Percentiles rank a stretch among this genome's conserved stretches.
Evolutionary conservation across 2,797 vertebrate species (phyloP).

Genomic region (Sternotherus odoratus): DNA sequence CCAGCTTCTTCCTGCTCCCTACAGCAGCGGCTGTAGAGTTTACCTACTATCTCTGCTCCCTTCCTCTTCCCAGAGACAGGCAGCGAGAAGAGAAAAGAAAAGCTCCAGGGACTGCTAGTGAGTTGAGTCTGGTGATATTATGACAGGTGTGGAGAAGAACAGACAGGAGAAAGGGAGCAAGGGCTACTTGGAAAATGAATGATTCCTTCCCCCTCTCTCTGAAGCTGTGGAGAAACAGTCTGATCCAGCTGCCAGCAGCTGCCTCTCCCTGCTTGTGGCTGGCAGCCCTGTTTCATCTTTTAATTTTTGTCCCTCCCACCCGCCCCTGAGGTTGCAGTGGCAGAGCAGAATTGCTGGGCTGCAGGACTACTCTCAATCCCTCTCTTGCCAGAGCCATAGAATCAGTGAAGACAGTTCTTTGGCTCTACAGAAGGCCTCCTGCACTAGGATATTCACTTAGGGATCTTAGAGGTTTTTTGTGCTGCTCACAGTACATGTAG

Average conservation of each 20-base stretch:
- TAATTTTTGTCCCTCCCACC: neutral
- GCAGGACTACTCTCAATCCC: neutral
- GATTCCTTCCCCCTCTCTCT: neutral
- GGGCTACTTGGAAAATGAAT: neutral
- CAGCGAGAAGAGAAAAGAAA: neutral
- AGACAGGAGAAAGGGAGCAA: neutral
- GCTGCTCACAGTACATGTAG: neutral
- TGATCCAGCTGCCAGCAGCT: neutral
- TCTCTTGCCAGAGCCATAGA: neutral
- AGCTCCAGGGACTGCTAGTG: accelerated
- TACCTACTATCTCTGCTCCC: neutral
- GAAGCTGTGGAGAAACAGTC: neutral
- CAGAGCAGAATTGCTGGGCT: neutral
- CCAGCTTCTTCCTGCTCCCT: neutral
- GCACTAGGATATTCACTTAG: neutral
- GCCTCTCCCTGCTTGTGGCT: neutral
- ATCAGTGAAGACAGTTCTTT: accelerated
- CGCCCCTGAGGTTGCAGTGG: constrained; percentile 8
- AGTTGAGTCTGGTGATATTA: neutral
- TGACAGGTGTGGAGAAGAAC: neutral
- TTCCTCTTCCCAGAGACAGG: neutral
- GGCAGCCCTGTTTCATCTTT: neutral
- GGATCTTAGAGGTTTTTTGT: neutral
- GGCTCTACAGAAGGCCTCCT: neutral
- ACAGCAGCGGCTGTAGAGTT: neutral